Conservation (phyloP, 2,797 vertebrate species). For the Pangasius djambal region DNA sequence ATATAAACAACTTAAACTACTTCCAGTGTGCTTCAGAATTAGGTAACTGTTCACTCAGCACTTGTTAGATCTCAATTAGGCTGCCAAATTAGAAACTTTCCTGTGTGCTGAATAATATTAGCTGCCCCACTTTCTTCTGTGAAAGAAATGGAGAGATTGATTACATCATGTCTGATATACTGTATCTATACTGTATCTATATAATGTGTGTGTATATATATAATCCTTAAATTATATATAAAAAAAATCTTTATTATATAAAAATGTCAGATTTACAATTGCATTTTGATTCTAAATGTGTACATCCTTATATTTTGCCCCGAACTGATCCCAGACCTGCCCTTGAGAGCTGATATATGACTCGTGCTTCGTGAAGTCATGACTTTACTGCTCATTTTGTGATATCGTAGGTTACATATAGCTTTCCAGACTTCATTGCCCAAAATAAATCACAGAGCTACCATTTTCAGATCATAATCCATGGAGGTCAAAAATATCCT, state of each 20-base stretch:
- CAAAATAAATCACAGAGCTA: not conserved
- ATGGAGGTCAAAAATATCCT: not conserved
- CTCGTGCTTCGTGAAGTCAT: not conserved
- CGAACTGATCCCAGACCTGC: not conserved
- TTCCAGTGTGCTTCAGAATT: not conserved
- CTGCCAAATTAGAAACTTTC: slow-evolving; percentile 1
- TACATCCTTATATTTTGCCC: not conserved
- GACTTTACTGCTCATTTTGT: not conserved
- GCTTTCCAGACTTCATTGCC: not conserved
- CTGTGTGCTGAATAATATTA: slow-evolving; percentile 48
- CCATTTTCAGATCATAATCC: not conserved
- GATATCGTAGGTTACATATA: not conserved
- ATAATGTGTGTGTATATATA: not conserved
- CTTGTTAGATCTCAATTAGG: slow-evolving; percentile 24
- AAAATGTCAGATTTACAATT: not conserved
- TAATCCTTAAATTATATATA: not conserved
- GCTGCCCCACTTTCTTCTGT: slow-evolving; percentile 43
- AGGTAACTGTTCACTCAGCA: not conserved
- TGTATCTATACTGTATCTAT: not conserved
- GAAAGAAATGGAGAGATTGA: slow-evolving; percentile 10
- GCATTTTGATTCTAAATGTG: not conserved
- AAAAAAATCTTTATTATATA: not conserved
- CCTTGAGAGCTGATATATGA: not conserved
- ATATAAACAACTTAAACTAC: not conserved
- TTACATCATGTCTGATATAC: not conserved